phyloP scores from a whole-genome alignment of 2,888 invertebrate species.

The Calameuta pallipes region DNA sequence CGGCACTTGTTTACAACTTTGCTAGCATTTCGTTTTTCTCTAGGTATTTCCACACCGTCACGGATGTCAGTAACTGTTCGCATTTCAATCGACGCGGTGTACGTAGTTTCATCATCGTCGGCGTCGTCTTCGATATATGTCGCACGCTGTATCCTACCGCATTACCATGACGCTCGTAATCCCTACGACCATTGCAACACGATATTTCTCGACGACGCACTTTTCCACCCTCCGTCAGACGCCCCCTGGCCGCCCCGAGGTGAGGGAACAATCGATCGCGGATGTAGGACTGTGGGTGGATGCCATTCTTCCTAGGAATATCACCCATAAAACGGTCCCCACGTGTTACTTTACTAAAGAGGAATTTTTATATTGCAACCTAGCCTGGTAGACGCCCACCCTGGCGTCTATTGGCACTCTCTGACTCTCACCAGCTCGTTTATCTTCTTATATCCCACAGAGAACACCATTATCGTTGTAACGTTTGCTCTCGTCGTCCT shows the following conservation, averaged over 20 bases:
- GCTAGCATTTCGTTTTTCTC: conserved; percentile 26
- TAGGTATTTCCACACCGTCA: not conserved
- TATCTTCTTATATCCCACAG: conserved; percentile 12
- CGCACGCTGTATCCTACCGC: not conserved
- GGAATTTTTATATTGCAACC: conserved; percentile 8
- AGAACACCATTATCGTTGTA: conserved; percentile 6
- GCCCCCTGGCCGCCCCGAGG: not conserved
- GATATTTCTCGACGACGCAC: conserved; percentile 1
- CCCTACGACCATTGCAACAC: not conserved
- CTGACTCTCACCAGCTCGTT: conserved; percentile 19
- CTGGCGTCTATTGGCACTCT: conserved; percentile 10
- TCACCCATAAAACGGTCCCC: conserved; percentile 2
- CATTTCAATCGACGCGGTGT: conserved; percentile 11
- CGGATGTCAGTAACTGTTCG: conserved; percentile 20
- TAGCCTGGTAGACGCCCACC: conserved; percentile 1
- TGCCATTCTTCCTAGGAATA: conserved; percentile 25
- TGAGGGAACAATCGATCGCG: conserved; percentile 11
- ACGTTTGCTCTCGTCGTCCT: conserved; percentile 1
- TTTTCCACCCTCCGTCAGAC: conserved; percentile 7
- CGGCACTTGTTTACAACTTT: conserved; percentile 31
- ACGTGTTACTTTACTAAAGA: conserved; percentile 13
- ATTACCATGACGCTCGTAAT: not conserved
- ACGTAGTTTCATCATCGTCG: not conserved
- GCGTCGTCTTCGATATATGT: not conserved
- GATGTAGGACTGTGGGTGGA: conserved; percentile 27